Evolutionary conservation across 1,140 invertebrate species (phyloP).

Genomic region (Lycorma delicatula): DNA sequence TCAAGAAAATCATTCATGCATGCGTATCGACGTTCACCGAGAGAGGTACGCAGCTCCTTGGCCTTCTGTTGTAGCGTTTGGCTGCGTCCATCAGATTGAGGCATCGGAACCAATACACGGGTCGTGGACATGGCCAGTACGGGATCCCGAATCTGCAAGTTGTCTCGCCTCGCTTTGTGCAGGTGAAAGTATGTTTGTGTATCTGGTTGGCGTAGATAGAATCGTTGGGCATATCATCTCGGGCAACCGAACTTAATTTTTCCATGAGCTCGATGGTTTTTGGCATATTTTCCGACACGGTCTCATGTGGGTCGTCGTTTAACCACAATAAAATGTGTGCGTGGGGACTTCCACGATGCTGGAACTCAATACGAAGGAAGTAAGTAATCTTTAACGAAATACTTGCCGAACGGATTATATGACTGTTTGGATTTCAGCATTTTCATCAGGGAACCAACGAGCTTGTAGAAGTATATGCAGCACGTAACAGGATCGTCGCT

Average conservation of each 20-base stretch:
- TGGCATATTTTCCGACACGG: constrained; percentile 34
- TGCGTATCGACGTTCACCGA: constrained; percentile 16
- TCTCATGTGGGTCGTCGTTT: constrained; percentile 30
- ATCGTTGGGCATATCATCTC: constrained; percentile 21
- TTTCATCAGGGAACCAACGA: constrained; percentile 2
- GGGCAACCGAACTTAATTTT: constrained; percentile 29
- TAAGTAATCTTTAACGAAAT: constrained; percentile 30
- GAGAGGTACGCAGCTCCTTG: constrained; percentile 28
- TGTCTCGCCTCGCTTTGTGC: constrained; percentile 31
- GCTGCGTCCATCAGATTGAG: constrained; percentile 29
- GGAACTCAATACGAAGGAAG: constrained; percentile 35
- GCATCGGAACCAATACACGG: constrained; percentile 32
- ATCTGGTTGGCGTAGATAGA: constrained; percentile 33
- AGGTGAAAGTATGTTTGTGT: constrained; percentile 36
- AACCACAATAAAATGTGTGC: constrained; percentile 34
- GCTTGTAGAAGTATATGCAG: constrained; percentile 11
- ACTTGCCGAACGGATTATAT: constrained; percentile 28
- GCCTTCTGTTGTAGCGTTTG: constrained; percentile 30
- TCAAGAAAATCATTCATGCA: neutral
- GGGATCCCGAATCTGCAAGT: constrained; percentile 34
- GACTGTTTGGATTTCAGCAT: constrained; percentile 13
- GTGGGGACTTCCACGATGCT: constrained; percentile 35
- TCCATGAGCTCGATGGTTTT: constrained; percentile 29
- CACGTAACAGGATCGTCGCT: constrained; percentile 12
- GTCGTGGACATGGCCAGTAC: constrained; percentile 23